phyloP scores from a whole-genome alignment of 2,113 vertebrate genomes.

The Stegostoma tigrinum region DNA sequence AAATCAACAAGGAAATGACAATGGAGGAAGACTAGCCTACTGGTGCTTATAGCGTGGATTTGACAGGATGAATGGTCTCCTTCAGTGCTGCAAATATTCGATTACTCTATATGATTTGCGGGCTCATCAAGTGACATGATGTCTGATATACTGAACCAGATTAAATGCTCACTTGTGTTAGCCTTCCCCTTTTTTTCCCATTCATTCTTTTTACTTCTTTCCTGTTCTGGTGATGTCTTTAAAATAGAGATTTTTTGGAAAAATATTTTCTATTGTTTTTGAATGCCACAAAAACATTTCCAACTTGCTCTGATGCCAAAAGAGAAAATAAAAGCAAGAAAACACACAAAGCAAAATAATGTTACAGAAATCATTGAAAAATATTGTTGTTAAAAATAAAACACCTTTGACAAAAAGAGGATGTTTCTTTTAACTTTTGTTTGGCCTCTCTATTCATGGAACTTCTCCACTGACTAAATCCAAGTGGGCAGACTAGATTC shows the following conservation, averaged over 20 bases:
- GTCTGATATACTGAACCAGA: not conserved
- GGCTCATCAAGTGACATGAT: not conserved
- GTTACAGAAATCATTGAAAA: not conserved
- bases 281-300: not conserved
- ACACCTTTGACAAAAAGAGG: not conserved
- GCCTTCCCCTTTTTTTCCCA: not conserved
- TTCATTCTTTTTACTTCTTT: not conserved
- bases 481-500: not conserved
- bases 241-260: not conserved
- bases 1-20: not conserved
- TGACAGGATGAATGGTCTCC: not conserved
- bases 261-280: not conserved
- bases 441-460: not conserved
- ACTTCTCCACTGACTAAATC: not conserved
- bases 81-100: not conserved
- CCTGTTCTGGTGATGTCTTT: not conserved
- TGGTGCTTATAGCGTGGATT: not conserved
- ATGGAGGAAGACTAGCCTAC: not conserved
- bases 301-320: not conserved
- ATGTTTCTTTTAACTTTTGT: not conserved
- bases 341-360: not conserved
- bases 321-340: not conserved
- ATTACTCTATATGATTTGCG: not conserved
- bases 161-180: not conserved
- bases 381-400: not conserved